Base-by-base conservation (phyloP, 2,797 vertebrate species). In the Jordanella pulchra region DNA sequence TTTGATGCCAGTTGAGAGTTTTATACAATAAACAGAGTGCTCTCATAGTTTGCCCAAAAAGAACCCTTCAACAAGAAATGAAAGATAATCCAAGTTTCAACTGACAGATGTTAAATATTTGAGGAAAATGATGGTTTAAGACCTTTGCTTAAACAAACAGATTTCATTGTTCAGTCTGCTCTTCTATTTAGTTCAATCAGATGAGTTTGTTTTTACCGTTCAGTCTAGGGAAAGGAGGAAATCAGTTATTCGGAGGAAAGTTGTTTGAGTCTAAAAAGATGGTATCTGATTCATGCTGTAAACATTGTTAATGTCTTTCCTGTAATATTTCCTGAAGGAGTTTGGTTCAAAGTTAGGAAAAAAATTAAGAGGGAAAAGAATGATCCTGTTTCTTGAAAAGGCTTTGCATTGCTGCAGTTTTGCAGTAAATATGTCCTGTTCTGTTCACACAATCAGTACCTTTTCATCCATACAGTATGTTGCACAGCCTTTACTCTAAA, bases 301-400 rank as follows among this genome's bases (percentile, higher is more conserved):
- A 64, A 64, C 39, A 44, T 44, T 64, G 39, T 44, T 64, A n/a
- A 64, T 44, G 39, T 64, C 3, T 25, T 64, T 64, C 42, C 35
- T 67, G 48, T 30, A 53, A 53, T 25, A 15, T 39, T 67, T 53
- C 48, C 50, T 35, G 12, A 25, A 67, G 48, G 47, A 67, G 7
- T 67, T 51, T 47, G 32, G 65, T 53, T 67, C 21, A 67, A 67
- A 53, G 48, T 14, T n/a, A 39, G 7, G n/a, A 35, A 51, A 39
- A 51, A 53, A 39, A 39, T 39, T 67, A 25, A 53, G 35, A 28
- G 12, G 15, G 7, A n/a, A 30, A 25, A 51, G 51, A 7, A 18
- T 11, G 21, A 35, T 67, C 48, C 48, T 53, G 28, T 67, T 51
- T 67, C 47, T 67, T 47, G 48, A 67, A 35, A 11, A 35, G 17